Evolutionary conservation across 37 sponge, comb jelly and placozoan genomes (phyloP), one percentile per base, ranked within the genome.

Genomic region (Crambe crambe): DNA sequence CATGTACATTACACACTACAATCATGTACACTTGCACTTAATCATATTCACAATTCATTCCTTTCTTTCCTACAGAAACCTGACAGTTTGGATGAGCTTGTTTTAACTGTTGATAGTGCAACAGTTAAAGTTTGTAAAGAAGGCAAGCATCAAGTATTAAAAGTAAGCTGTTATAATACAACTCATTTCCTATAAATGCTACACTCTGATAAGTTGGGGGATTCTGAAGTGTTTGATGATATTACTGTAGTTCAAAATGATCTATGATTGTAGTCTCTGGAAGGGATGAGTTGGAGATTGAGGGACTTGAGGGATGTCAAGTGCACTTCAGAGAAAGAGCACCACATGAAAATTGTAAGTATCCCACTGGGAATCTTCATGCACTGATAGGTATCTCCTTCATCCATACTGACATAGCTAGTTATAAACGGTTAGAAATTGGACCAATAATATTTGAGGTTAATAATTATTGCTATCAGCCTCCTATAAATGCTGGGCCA

Each of bases 301-400:
- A 72, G 42, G 37, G 82, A 81, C 32, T 15, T 81, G 73, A 69
- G 80, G 51, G 73, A 66, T 34, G 40, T 51, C 15, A 43, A 76
- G 37, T 60, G 41, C 39, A 37, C 71, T 17, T 76, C 62, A 2
- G 70, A 80, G 40, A 80, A 70, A 29, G 81, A 80, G 21, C 22
- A 70, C 0, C 9, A 30, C 15, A 9, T 80, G 29, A 25, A 30
- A 1, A 3, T 66, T 9, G 67, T n/a, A n/a, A n/a, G n/a, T n/a
- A n/a, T n/a, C n/a, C n/a, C n/a, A n/a, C n/a, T n/a, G n/a, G 29
- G 67, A 66, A 21, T 51, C 56, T 27, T 18, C 42, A 6, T 56
- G 36, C 34, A 69, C 70, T 26, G 22, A 69, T 39, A 59, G 8
- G 15, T 58, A 34, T 58, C 30, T 57, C 23, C 42, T n/a, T 25